A percentile compares a stretch with the other conserved stretches of the same genome.
Conservation (phyloP, 2,113 vertebrate genomes). For the Sialia sialis region DNA sequence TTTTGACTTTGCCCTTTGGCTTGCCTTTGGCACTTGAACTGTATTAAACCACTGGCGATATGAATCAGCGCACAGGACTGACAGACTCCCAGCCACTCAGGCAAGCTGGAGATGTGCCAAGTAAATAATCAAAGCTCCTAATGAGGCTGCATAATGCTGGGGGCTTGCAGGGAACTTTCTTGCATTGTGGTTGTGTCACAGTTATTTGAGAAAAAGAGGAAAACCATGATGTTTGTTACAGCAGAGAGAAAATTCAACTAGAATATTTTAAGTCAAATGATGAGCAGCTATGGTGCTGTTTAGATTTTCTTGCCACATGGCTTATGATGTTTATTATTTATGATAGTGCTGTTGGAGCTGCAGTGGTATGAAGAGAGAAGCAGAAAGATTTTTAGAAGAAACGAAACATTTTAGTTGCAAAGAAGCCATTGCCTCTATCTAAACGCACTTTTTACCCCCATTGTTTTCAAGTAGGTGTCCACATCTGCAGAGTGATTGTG, state of each 20-base stretch:
- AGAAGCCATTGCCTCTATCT: neutral
- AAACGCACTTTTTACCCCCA: neutral
- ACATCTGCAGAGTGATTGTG: neutral
- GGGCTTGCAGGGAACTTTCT: slow-evolving; percentile 13
- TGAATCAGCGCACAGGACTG: neutral
- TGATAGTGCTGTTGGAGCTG: neutral
- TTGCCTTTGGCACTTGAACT: slow-evolving; percentile 40
- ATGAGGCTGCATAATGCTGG: slow-evolving; percentile 8
- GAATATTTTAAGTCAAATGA: neutral
- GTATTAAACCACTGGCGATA: neutral
- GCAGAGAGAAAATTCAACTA: neutral
- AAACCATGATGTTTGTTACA: neutral
- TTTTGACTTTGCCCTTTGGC: slow-evolving; percentile 46
- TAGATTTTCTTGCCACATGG: neutral
- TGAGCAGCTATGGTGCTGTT: neutral
- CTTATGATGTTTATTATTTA: neutral
- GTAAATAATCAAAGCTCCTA: slow-evolving; percentile 36
- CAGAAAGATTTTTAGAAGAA: neutral
- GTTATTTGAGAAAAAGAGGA: neutral
- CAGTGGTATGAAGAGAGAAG: neutral
- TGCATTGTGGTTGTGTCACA: neutral
- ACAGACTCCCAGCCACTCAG: neutral
- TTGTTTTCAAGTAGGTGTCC: neutral
- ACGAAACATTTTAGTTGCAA: neutral
- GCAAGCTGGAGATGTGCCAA: neutral